Conservation (phyloP, 2,888 invertebrate genomes). For the Lysandra bellargus region DNA sequence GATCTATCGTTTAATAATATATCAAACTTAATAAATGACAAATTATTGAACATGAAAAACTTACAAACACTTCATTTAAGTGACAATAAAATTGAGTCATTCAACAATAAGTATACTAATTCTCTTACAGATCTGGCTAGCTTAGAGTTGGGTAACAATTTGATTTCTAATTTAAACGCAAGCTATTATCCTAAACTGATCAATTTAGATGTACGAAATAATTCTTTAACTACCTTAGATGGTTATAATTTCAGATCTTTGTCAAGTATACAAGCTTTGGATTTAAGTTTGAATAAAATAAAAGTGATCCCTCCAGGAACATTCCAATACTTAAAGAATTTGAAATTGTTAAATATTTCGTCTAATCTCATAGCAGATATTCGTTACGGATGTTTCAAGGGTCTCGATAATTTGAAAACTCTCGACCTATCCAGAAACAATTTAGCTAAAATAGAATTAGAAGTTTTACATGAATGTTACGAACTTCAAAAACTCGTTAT, state of each 20-base stretch:
- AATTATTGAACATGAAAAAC: constrained; percentile 48
- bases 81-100: constrained; percentile 55
- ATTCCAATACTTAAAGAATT: constrained; percentile 57
- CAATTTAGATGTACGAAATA: constrained; percentile 58
- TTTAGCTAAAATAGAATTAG: constrained; percentile 57
- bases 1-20: constrained; percentile 59
- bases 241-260: constrained; percentile 53
- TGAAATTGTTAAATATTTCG: constrained; percentile 63
- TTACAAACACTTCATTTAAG: constrained; percentile 55
- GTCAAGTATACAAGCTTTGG: constrained; percentile 55
- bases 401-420: constrained; percentile 58
- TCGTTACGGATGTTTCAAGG: constrained; percentile 64
- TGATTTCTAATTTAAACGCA: constrained; percentile 55
- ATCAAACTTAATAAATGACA: constrained; percentile 44
- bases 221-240: constrained; percentile 52
- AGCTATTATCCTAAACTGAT: constrained; percentile 55
- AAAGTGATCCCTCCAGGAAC: constrained; percentile 59
- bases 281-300: constrained; percentile 61
- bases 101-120: constrained; percentile 58
- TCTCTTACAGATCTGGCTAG: constrained; percentile 52
- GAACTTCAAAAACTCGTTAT: constrained; percentile 60
- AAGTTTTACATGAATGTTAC: constrained; percentile 66
- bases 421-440: constrained; percentile 65
- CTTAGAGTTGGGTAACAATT: constrained; percentile 56
- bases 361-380: constrained; percentile 55